phyloP scores from a whole-genome alignment of 2,113 vertebrate species.

The Cromileptes altivelis region DNA sequence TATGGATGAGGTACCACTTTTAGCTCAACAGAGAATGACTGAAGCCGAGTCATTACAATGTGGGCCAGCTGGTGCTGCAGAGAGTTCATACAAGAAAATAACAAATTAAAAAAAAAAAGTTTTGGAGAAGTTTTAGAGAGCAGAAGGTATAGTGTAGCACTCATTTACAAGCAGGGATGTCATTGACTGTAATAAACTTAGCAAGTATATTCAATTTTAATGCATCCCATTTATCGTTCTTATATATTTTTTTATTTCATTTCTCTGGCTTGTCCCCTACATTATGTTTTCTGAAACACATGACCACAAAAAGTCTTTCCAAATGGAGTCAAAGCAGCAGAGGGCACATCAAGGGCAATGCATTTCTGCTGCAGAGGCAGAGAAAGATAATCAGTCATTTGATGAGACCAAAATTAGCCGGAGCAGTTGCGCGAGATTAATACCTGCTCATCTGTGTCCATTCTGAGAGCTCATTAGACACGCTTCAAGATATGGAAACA shows the following conservation, averaged over 20 bases:
- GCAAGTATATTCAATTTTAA: neutral
- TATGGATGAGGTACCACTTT: slow-evolving; percentile 3
- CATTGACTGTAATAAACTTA: neutral
- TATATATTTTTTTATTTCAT: neutral
- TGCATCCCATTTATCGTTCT: neutral
- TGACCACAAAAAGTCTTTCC: slow-evolving; percentile 7
- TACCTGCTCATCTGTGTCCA: slow-evolving; percentile 63
- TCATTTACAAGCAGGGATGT: neutral
- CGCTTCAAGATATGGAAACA: slow-evolving; percentile 21
- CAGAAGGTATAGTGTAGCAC: too few relatives aligned
- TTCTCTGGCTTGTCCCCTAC: neutral
- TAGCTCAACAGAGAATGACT: slow-evolving; percentile 1
- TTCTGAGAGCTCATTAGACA: slow-evolving; percentile 43
- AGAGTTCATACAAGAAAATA: neutral
- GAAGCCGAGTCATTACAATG: neutral
- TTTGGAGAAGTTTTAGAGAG: neutral
- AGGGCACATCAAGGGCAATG: neutral
- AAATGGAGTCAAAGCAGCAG: neutral
- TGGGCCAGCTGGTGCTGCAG: neutral
- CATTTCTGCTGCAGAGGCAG: slow-evolving; percentile 12
- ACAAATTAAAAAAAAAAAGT: neutral
- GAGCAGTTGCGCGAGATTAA: slow-evolving; percentile 43
- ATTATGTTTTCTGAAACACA: neutral
- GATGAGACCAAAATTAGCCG: slow-evolving; percentile 35
- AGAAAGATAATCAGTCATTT: slow-evolving; percentile 35